These are phyloP conservation scores for Aphaenogaster ashmeadi DNA, from an alignment of 1,140 invertebrate genomes.

Conservation along the genomic window DNA sequence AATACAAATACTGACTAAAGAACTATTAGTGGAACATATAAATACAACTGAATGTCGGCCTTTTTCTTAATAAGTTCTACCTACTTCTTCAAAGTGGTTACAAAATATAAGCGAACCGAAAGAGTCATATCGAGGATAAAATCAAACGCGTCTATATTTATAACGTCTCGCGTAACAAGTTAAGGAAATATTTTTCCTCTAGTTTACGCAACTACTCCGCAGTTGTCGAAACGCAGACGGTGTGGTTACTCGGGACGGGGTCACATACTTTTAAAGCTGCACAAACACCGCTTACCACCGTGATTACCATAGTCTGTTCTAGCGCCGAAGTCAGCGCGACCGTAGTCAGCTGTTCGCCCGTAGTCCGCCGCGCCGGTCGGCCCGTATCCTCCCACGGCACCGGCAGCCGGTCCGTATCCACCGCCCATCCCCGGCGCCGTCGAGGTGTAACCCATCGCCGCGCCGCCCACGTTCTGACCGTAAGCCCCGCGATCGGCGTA, in stretches of 20 bases:
- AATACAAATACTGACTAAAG: background rate
- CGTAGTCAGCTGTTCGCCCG: slow-evolving; percentile 83
- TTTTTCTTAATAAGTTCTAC: background rate
- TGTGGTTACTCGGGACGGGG: too few species aligned
- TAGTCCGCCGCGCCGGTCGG: slow-evolving; percentile 84
- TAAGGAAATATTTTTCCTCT: background rate
- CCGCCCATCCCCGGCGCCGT: slow-evolving; percentile 83
- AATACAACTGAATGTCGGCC: background rate
- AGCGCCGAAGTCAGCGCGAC: slow-evolving; percentile 83
- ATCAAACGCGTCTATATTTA: background rate
- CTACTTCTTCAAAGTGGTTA: background rate
- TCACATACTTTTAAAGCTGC: slow-evolving; percentile 33
- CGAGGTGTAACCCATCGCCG: slow-evolving; percentile 85
- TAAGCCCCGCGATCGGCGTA: slow-evolving; percentile 85
- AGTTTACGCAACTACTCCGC: background rate
- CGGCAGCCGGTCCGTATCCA: slow-evolving; percentile 83
- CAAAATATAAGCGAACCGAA: background rate
- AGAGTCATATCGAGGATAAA: background rate
- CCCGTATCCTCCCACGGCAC: slow-evolving; percentile 83
- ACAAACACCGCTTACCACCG: slow-evolving; percentile 63
- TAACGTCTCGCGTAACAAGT: background rate
- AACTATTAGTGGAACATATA: background rate
- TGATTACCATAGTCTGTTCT: slow-evolving; percentile 84
- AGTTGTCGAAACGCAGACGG: background rate
- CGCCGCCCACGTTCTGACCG: slow-evolving; percentile 82